Evolutionary conservation across 2,797 vertebrate species (phyloP), one percentile per base, ranked within the genome.

Genomic region (Triplophysa bombifrons): DNA sequence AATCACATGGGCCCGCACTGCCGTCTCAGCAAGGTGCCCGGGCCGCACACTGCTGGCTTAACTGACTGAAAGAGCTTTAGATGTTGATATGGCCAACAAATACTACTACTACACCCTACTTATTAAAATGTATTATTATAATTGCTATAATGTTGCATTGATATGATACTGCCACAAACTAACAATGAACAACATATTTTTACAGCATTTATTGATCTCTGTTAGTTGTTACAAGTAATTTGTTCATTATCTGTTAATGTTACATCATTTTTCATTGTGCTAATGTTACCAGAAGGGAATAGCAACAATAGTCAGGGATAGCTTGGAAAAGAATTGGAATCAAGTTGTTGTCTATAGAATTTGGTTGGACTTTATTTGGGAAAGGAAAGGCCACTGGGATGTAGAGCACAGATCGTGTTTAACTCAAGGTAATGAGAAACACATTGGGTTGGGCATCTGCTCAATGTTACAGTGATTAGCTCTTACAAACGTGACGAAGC

Each of bases 1-100:
- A 89, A 85, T 89, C 84, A 81, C 85, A 77, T 83, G 63, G 50
- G 80, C n/a, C 61, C 60, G 87, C 85, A 82, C 81, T 84, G 89
- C 89, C 87, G 83, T 82, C 85, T 92, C 90, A 91, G 90, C 89
- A 91, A 82, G 85, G 83, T 85, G 85, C 82, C 68, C 41, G 51
- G 72, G 72, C 72, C 86, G 64, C 81, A 20, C 81, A 82, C 80
- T 86, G 85, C 85, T 83, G n/a, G 80, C 78, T 81, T 74, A 74
- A 63, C 72, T 81, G 75, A 80, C 71, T 56, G 56, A 66, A 67
- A n/a, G 38, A 48, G 80, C 76, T 84, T 84, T 76, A 82, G 83
- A 74, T 82, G 74, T 69, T 64, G 81, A 85, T 74, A 27, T 27
- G 25, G 25, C 25, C 3, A 27, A 27, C 1, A 27, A 27, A 27